Evolutionary conservation across 2,797 vertebrate species (phyloP).

Genomic region (Geotrypetes seraphini): DNA sequence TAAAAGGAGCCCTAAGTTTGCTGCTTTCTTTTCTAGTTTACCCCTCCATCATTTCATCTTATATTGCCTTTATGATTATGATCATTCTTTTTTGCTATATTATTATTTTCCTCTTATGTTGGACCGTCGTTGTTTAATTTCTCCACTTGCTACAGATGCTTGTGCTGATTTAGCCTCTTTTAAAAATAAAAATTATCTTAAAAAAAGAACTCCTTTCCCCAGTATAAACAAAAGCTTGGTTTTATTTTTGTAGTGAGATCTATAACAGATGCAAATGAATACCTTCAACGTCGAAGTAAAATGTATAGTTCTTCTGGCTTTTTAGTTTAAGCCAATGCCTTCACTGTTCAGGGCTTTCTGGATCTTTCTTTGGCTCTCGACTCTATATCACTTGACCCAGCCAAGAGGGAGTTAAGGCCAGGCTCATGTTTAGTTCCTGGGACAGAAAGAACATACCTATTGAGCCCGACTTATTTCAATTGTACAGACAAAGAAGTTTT

Average conservation of each 20-base stretch:
- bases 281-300: no score
- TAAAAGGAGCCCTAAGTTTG: no score
- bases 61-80: slow-evolving; percentile 4
- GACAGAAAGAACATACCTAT: slow-evolving; percentile 50
- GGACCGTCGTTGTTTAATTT: background rate
- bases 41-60: background rate
- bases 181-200: no score
- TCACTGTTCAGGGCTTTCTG: slow-evolving; percentile 37
- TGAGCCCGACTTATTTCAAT: slow-evolving; percentile 48
- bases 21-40: background rate
- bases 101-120: background rate
- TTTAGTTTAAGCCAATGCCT: slow-evolving; percentile 34
- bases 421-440: slow-evolving; percentile 67
- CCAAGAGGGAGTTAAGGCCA: slow-evolving; percentile 46
- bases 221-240: no score
- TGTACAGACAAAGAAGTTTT: slow-evolving; percentile 55
- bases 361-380: slow-evolving; percentile 55
- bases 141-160: no score
- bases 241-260: no score
- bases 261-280: no score
- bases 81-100: background rate
- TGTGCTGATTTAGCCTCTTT: no score
- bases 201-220: no score
- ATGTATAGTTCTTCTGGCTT: no score
- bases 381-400: slow-evolving; percentile 41